Conservation (phyloP, 2,888 invertebrate genomes). For the Brassicogethes aeneus region DNA sequence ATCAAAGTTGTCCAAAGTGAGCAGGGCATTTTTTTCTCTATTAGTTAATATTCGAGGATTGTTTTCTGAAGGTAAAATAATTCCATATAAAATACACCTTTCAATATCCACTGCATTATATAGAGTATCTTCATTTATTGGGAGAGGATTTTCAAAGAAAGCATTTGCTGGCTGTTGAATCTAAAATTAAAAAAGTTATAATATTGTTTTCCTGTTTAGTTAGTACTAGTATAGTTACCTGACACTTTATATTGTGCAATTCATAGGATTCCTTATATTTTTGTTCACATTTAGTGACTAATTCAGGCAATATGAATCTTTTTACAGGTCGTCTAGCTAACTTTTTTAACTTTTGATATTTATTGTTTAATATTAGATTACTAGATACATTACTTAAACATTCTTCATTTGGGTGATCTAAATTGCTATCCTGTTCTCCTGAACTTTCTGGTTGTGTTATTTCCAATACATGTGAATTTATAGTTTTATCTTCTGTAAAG, state of each 20-base stretch:
- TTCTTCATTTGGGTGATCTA: not conserved
- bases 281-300: slow-evolving; percentile 17
- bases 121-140: slow-evolving; percentile 21
- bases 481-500: slow-evolving; percentile 6
- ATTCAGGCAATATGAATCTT: slow-evolving; percentile 18
- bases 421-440: not conserved
- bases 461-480: not conserved
- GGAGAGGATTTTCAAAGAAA: not conserved
- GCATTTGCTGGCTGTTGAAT: not conserved
- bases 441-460: not conserved
- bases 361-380: slow-evolving; percentile 12
- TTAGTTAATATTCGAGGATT: slow-evolving; percentile 21
- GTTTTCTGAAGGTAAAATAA: slow-evolving; percentile 21
- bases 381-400: not conserved
- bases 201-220: not conserved
- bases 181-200: slow-evolving; percentile 1
- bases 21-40: slow-evolving; percentile 25
- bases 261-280: slow-evolving; percentile 22
- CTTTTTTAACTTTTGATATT: slow-evolving; percentile 26
- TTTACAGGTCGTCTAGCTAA: slow-evolving; percentile 26
- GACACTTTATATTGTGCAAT: slow-evolving; percentile 26
- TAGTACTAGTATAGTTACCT: slow-evolving; percentile 13
- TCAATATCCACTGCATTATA: slow-evolving; percentile 29
- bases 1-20: slow-evolving; percentile 33
- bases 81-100: slow-evolving; percentile 27